These are phyloP conservation scores for Drosophila lacicola DNA, from an alignment of 2,888 invertebrate species.

Conservation along the genomic window DNA sequence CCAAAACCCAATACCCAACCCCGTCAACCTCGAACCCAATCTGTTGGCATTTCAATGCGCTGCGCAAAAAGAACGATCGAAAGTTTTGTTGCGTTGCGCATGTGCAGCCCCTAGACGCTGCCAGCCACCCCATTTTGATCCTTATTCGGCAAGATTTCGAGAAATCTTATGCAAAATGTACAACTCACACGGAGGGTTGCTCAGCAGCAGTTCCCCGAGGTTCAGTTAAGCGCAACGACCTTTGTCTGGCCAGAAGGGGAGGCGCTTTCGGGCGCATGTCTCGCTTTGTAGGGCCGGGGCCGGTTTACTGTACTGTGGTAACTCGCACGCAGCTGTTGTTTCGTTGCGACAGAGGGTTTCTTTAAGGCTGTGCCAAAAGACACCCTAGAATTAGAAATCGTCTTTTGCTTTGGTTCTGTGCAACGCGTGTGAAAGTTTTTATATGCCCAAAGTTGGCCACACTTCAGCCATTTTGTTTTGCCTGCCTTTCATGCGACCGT, in stretches of 20 bases:
- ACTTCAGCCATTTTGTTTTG: conserved; percentile 77
- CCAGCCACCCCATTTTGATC: conserved; percentile 56
- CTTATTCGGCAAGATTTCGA: conserved; percentile 48
- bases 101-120: conserved; percentile 37
- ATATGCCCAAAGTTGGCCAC: conserved; percentile 52
- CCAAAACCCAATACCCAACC: neutral
- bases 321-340: conserved; percentile 69
- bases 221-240: conserved; percentile 80
- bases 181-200: conserved; percentile 53
- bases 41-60: conserved; percentile 20
- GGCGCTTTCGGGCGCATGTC: conserved; percentile 52
- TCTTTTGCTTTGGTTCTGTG: conserved; percentile 49
- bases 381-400: conserved; percentile 67
- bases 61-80: conserved; percentile 74
- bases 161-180: conserved; percentile 77
- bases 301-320: conserved; percentile 28
- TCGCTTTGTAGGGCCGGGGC: conserved; percentile 26
- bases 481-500: conserved; percentile 17
- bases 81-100: conserved; percentile 42
- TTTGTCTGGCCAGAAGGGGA: conserved; percentile 55
- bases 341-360: conserved; percentile 58
- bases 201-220: conserved; percentile 27
- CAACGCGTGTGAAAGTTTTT: conserved; percentile 78
- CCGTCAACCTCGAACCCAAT: conserved; percentile 3
- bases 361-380: conserved; percentile 56